Percentiles rank a stretch among this genome's conserved stretches.
Conservation (phyloP, 2,888 invertebrate species). For the Lithodes maja region DNA sequence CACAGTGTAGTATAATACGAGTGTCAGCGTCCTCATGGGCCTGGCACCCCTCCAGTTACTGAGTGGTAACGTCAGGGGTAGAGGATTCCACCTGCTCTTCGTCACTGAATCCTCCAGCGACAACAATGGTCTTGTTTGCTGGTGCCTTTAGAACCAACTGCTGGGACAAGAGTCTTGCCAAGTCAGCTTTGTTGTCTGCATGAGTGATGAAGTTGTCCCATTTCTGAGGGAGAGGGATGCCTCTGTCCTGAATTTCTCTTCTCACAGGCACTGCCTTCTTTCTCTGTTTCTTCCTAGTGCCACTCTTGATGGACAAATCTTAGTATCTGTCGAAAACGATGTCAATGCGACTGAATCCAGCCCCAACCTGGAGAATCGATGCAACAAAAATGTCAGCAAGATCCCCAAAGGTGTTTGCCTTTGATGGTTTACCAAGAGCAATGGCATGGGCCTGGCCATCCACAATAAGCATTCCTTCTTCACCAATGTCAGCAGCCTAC, state of each 20-base stretch:
- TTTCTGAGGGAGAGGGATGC: not conserved
- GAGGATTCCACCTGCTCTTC: conserved; percentile 10
- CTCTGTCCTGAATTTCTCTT: not conserved
- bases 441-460: not conserved
- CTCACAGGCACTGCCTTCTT: not conserved
- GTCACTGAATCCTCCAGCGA: conserved; percentile 15
- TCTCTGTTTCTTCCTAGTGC: not conserved
- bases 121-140: conserved; percentile 19
- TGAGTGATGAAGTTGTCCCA: not conserved
- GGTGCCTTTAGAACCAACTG: not conserved
- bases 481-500: not conserved
- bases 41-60: conserved; percentile 8
- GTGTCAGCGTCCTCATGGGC: not conserved
- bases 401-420: not conserved
- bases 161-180: not conserved
- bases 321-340: not conserved
- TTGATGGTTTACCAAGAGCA: not conserved
- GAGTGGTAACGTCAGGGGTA: not conserved
- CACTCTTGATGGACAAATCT: not conserved
- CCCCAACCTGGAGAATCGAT: not conserved
- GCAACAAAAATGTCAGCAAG: not conserved
- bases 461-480: not conserved
- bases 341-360: not conserved
- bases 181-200: not conserved
- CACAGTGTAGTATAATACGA: not conserved